Base-by-base conservation (phyloP, 2,888 invertebrate genomes). In the Drosophila villosipedis region DNA sequence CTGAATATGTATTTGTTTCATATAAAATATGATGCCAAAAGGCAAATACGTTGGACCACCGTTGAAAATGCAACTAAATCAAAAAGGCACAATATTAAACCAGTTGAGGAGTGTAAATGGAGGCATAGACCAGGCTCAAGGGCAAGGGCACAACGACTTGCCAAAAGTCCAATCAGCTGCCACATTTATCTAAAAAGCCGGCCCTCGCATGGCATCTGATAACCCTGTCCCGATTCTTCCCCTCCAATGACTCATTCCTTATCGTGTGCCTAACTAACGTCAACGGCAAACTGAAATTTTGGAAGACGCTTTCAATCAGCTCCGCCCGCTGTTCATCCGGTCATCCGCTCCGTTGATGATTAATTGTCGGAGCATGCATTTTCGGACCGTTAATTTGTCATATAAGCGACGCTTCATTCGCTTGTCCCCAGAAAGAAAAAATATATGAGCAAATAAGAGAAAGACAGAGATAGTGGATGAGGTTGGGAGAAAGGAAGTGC, bases 301-400 rank as follows among this genome's bases (percentile, higher is more conserved):
- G 64, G 43, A 68, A 83, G 84, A 61, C 64, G 78, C 84, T 71
- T 89, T 89, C 83, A 89, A 83, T 83, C 84, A 86, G 59, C 55
- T 41, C 50, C 28, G n/a, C 30, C 33, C 47, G 53, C 64, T 50
- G 66, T 43, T 57, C n/a, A 28, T 63, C 47, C 25, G 47, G 60
- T 54, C 35, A 25, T 47, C 47, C 25, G 41, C 65, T 66, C 39
- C 57, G 66, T 62, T 68, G 76, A 89, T 86, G 85, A 86, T 86
- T 89, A 89, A 86, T 90, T 86, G 89, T 69, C 78, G 78, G 73
- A 60, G 78, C 70, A 63, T 78, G 91, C 82, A 78, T 77, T 89
- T 91, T 86, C 80, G 78, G 82, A 86, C 83, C 89, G 91, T 86
- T 86, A 86, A 86, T 86, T 86, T 86, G 89, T 86, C 85, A 90